Evolutionary conservation across 2,113 vertebrate species (phyloP).

Genomic region (Prietella phreatophila): DNA sequence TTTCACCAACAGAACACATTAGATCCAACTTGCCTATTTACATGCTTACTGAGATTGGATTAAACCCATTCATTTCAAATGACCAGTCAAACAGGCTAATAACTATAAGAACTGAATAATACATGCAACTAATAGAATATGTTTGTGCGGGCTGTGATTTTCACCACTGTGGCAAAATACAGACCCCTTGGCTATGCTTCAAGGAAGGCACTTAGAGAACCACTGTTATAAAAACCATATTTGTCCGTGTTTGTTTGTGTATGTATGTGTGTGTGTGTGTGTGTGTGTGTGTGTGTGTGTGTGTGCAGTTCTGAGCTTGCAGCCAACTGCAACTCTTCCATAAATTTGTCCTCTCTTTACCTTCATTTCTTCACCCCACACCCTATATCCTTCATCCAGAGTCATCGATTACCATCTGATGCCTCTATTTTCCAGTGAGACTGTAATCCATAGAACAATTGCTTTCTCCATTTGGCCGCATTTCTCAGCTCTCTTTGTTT

Average conservation of each 20-base stretch:
- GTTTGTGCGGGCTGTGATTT: not conserved
- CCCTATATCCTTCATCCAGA: not conserved
- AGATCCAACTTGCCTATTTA: not conserved
- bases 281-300: not conserved
- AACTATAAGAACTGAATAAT: not conserved
- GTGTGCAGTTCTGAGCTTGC: not conserved
- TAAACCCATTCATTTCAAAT: not conserved
- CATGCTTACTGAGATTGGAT: not conserved
- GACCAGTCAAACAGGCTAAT: not conserved
- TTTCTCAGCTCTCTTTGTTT: conserved; percentile 23
- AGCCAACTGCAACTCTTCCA: conserved; percentile 25
- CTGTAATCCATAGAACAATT: conserved; percentile 37
- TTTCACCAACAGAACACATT: not conserved
- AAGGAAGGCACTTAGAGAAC: not conserved
- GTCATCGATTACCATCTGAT: conserved; percentile 36
- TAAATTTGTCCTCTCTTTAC: conserved; percentile 18
- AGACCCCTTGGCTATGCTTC: not conserved
- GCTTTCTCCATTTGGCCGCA: conserved; percentile 5
- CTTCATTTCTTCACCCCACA: too few species aligned
- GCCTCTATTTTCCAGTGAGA: conserved; percentile 24
- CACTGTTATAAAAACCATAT: not conserved
- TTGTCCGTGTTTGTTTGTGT: not conserved
- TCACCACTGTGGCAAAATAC: not conserved
- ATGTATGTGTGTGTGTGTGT: not conserved
- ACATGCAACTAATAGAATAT: not conserved